phyloP scores from a whole-genome alignment of 2,888 invertebrate species.

The Scaptomyza reducta region DNA sequence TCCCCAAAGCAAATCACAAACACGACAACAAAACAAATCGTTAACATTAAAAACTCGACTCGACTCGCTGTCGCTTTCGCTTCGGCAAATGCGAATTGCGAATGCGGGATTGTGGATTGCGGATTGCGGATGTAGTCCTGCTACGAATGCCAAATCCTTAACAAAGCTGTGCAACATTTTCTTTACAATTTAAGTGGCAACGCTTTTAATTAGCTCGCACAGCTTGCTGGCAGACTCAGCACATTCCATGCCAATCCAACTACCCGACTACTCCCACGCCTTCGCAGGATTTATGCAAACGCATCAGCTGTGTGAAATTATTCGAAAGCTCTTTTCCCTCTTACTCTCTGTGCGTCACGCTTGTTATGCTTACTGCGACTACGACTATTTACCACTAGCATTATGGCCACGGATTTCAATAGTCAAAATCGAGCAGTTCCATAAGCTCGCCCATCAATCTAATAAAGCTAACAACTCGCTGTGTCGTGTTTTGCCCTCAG shows the following conservation, averaged over 20 bases:
- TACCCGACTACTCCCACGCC: not conserved
- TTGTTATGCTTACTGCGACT: slow-evolving; percentile 11
- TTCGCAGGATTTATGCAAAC: slow-evolving; percentile 62
- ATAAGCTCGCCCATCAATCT: slow-evolving; percentile 52
- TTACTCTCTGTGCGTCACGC: slow-evolving; percentile 5
- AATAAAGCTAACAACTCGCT: slow-evolving; percentile 22
- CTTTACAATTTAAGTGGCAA: slow-evolving; percentile 66
- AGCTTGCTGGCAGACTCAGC: slow-evolving; percentile 18
- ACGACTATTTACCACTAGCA: slow-evolving; percentile 48
- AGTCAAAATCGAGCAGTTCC: slow-evolving; percentile 46
- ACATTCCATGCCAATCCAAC: not conserved
- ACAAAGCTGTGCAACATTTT: slow-evolving; percentile 62
- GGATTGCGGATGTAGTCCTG: slow-evolving; percentile 15
- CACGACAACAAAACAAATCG: slow-evolving; percentile 60
- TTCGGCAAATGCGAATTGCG: slow-evolving; percentile 8
- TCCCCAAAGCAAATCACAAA: slow-evolving; percentile 43
- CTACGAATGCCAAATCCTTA: slow-evolving; percentile 42
- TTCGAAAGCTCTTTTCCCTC: slow-evolving; percentile 31
- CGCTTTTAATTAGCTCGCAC: slow-evolving; percentile 61
- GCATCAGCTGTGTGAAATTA: slow-evolving; percentile 66
- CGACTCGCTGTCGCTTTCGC: slow-evolving; percentile 21
- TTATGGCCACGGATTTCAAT: slow-evolving; percentile 47
- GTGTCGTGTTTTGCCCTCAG: not conserved
- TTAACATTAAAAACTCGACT: slow-evolving; percentile 56
- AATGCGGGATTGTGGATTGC: slow-evolving; percentile 2